These are phyloP conservation scores for Volucella inanis DNA, from an alignment of 2,888 invertebrate species.

Conservation along the genomic window DNA sequence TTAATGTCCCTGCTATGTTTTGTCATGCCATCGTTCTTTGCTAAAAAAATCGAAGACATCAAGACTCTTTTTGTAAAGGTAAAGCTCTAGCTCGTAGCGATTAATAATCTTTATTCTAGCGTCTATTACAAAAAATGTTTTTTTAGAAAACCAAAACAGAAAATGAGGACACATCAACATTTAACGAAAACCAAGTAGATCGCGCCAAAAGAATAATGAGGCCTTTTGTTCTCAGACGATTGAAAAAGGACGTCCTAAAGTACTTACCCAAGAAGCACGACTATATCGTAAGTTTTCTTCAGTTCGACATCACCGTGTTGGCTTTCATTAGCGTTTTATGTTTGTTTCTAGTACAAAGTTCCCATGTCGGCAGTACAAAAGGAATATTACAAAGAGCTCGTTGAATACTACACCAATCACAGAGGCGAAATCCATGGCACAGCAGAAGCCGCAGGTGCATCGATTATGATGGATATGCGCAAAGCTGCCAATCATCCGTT, in stretches of 20 bases:
- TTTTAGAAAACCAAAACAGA: slow-evolving; percentile 83
- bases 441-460: slow-evolving; percentile 87
- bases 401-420: slow-evolving; percentile 87
- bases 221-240: slow-evolving; percentile 94
- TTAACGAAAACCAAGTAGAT: slow-evolving; percentile 94
- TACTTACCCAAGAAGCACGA: slow-evolving; percentile 94
- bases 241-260: slow-evolving; percentile 93
- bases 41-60: slow-evolving; percentile 92
- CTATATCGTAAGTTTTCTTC: slow-evolving; percentile 84
- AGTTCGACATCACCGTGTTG: background rate
- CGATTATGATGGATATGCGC: slow-evolving; percentile 96
- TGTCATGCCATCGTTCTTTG: slow-evolving; percentile 97
- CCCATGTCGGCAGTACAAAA: slow-evolving; percentile 89
- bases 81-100: slow-evolving; percentile 79
- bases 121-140: background rate
- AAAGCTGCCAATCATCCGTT: slow-evolving; percentile 97
- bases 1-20: slow-evolving; percentile 97
- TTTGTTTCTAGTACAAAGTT: slow-evolving; percentile 83
- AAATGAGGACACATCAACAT: slow-evolving; percentile 88
- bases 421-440: slow-evolving; percentile 85
- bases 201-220: slow-evolving; percentile 98
- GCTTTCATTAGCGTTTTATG: background rate
- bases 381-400: slow-evolving; percentile 89
- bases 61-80: slow-evolving; percentile 94
- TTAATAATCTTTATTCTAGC: background rate